Conservation (phyloP, 2,113 vertebrate genomes). For the Phalacrocorax aristotelis region DNA sequence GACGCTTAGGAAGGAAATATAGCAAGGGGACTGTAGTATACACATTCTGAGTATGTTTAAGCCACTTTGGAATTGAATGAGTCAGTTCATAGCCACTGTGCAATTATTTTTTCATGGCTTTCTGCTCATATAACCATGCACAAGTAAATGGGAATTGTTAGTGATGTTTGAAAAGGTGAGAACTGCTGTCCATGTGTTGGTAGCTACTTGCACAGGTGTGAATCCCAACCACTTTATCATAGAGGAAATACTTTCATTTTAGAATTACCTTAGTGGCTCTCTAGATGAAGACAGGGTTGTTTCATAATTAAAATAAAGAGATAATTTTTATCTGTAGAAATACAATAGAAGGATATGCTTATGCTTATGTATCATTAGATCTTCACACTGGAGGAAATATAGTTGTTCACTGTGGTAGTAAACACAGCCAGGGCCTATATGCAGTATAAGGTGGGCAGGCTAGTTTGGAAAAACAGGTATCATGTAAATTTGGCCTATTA, state of each 20-base stretch:
- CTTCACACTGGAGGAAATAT: neutral
- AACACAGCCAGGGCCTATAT: neutral
- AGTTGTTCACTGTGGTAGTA: neutral
- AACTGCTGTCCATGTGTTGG: neutral
- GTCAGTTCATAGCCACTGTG: neutral
- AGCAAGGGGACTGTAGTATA: neutral
- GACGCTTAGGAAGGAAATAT: neutral
- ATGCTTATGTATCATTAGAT: neutral
- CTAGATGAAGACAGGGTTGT: neutral
- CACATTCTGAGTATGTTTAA: neutral
- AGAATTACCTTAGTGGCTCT: neutral
- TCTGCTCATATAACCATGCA: neutral
- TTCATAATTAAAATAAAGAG: neutral
- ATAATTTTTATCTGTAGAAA: neutral
- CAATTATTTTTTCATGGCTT: neutral
- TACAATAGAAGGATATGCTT: neutral
- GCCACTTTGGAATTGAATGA: neutral
- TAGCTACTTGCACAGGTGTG: neutral
- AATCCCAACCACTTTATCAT: neutral
- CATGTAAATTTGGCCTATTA: neutral
- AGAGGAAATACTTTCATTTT: neutral
- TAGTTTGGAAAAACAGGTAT: neutral
- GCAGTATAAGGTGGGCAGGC: neutral
- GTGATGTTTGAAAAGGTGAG: neutral
- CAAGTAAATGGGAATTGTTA: neutral